Evolutionary conservation across 2,888 invertebrate genomes (phyloP).

Genomic region (Cremastinae sp.): DNA sequence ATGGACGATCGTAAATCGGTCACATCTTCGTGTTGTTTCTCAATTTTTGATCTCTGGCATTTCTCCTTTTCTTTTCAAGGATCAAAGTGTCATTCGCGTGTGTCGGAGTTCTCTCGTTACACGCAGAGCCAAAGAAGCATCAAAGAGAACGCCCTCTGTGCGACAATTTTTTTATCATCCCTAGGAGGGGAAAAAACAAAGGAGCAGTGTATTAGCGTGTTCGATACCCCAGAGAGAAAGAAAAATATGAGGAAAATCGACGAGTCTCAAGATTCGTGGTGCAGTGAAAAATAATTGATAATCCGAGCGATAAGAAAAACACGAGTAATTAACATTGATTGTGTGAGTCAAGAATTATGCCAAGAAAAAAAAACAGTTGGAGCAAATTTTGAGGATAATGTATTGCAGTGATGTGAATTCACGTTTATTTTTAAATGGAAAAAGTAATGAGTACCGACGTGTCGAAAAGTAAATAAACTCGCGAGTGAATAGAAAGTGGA

Average conservation of each 20-base stretch:
- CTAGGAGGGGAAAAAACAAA: slow-evolving; percentile 4
- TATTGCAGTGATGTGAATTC: too few species aligned
- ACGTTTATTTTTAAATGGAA: too few species aligned
- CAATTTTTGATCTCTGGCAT: background rate
- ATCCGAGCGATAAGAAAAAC: background rate
- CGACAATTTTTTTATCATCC: slow-evolving; percentile 16
- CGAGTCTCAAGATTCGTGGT: background rate
- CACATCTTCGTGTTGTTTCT: background rate
- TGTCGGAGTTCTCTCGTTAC: background rate
- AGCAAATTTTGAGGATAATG: too few species aligned
- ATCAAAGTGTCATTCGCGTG: slow-evolving; percentile 21
- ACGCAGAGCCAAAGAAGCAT: slow-evolving; percentile 35
- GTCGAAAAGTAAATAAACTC: slow-evolving; percentile 22
- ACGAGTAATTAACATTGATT: background rate
- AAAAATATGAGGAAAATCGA: background rate
- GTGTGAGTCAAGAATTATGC: too few species aligned
- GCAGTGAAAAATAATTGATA: background rate
- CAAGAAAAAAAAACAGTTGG: too few species aligned
- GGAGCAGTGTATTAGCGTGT: slow-evolving; percentile 55
- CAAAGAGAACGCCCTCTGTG: slow-evolving; percentile 54
- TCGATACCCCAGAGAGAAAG: slow-evolving; percentile 24
- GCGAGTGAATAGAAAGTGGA: slow-evolving; percentile 16
- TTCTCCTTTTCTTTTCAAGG: slow-evolving; percentile 9
- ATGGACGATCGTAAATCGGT: slow-evolving; percentile 12
- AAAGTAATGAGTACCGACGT: background rate